Percentiles rank a stretch among this genome's conserved stretches.
These are phyloP conservation scores for Eupithecia dodoneata DNA, from an alignment of 2,888 invertebrate genomes.

Conservation along the genomic window DNA sequence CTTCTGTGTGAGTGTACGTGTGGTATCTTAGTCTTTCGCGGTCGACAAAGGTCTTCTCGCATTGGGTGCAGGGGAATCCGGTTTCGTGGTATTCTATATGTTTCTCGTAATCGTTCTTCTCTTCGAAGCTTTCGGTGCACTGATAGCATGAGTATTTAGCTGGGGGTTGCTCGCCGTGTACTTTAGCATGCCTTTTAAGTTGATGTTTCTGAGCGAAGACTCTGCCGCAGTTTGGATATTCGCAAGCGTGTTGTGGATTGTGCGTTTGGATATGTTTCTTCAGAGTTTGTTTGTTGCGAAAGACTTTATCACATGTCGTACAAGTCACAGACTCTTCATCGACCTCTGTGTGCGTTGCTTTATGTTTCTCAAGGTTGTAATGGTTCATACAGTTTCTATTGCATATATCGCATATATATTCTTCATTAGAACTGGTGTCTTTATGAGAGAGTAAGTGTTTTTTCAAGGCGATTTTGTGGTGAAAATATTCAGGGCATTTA, in stretches of 20 bases:
- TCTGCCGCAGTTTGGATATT: neutral
- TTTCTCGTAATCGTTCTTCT: neutral
- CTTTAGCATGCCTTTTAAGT: neutral
- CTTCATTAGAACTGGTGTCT: neutral
- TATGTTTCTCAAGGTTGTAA: conserved; percentile 4
- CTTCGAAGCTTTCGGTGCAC: neutral
- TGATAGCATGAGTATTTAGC: neutral
- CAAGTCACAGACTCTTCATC: neutral
- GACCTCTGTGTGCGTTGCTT: neutral
- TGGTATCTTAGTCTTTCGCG: neutral
- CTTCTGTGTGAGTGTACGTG: neutral
- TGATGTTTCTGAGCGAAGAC: conserved; percentile 5
- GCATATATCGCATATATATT: neutral
- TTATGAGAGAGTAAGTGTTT: conserved; percentile 1
- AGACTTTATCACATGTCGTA: conserved; percentile 4
- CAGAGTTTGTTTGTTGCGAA: neutral
- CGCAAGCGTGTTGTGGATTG: conserved; percentile 2
- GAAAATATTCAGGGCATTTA: neutral
- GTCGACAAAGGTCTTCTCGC: conserved; percentile 17
- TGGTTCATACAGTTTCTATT: neutral
- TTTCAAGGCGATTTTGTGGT: neutral
- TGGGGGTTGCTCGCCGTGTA: neutral
- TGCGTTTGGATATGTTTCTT: conserved; percentile 7
- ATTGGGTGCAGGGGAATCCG: neutral
- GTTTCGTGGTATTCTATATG: neutral